A percentile compares a stretch with the other conserved stretches of the same genome.
Evolutionary conservation across 1,140 invertebrate species (phyloP).

Genomic region (Ctenoplectra terminalis): DNA sequence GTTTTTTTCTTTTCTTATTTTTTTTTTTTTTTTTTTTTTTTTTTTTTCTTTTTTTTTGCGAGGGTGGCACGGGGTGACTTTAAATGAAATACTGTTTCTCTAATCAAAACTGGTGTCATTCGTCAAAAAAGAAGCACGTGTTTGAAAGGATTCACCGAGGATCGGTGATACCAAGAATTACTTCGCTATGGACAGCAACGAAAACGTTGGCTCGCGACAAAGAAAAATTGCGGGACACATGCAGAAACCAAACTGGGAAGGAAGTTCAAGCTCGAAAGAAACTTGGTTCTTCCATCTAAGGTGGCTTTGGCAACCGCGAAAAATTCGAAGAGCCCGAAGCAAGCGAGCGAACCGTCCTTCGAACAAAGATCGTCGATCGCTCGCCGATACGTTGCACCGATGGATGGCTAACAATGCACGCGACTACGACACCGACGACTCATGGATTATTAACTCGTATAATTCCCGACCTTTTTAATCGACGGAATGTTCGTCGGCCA

Average conservation of each 20-base stretch:
- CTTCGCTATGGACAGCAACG: not conserved
- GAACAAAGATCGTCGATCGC: not conserved
- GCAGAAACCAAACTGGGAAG: not conserved
- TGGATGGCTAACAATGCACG: not conserved
- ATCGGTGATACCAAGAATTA: not conserved
- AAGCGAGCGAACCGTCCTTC: not conserved
- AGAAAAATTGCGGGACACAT: not conserved
- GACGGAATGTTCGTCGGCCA: slow-evolving; percentile 22
- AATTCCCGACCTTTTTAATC: slow-evolving; percentile 46
- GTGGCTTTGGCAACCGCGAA: not conserved
- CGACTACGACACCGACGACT: not conserved
- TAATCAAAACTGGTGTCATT: not conserved
- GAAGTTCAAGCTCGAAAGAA: not conserved
- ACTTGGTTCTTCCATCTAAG: too few species aligned
- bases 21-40: too few species aligned
- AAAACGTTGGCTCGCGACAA: not conserved
- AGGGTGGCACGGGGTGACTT: not conserved
- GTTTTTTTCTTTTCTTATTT: too few species aligned
- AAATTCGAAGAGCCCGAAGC: not conserved
- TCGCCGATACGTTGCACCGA: not conserved
- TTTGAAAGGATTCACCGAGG: too few species aligned
- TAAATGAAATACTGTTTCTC: not conserved
- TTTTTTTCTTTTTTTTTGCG: not conserved
- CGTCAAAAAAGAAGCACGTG: not conserved
- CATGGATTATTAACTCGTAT: slow-evolving; percentile 22